phyloP scores from a whole-genome alignment of 2,797 vertebrate species.

The Syngnathus rostellatus region DNA sequence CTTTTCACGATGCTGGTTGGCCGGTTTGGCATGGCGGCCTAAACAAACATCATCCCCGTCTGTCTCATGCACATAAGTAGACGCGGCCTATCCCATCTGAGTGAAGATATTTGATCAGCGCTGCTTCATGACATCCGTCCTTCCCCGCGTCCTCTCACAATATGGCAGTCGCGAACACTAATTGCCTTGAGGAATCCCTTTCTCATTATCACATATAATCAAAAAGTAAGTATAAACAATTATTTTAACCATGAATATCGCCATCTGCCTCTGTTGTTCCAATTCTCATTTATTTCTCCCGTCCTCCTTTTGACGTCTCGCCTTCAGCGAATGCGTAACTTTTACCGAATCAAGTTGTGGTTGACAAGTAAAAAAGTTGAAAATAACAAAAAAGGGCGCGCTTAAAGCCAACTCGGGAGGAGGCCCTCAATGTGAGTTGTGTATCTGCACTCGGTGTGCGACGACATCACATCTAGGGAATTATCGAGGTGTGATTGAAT shows the following conservation, averaged over 20 bases:
- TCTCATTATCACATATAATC: slow-evolving; percentile 72
- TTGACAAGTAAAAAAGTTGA: slow-evolving; percentile 40
- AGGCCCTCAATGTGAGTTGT: slow-evolving; percentile 50
- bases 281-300: slow-evolving; percentile 23
- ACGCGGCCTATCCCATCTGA: slow-evolving; percentile 55
- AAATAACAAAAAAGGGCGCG: slow-evolving; percentile 28
- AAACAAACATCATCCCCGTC: slow-evolving; percentile 29
- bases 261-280: slow-evolving; percentile 67
- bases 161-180: slow-evolving; percentile 62
- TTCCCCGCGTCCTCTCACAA: slow-evolving; percentile 65
- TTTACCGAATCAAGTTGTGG: slow-evolving; percentile 61
- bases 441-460: slow-evolving; percentile 40
- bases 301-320: slow-evolving; percentile 24
- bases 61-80: slow-evolving; percentile 13
- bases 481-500: slow-evolving; percentile 65
- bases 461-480: slow-evolving; percentile 47
- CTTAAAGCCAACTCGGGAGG: slow-evolving; percentile 55
- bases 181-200: slow-evolving; percentile 66
- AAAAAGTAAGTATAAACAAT: slow-evolving; percentile 72
- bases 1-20: slow-evolving; percentile 16
- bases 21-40: slow-evolving; percentile 28
- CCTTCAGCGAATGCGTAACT: slow-evolving; percentile 48
- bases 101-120: slow-evolving; percentile 61
- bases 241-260: slow-evolving; percentile 60
- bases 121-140: slow-evolving; percentile 60